Conservation (phyloP, 1,140 invertebrate species). For the Drosophila pseudoananassae region DNA sequence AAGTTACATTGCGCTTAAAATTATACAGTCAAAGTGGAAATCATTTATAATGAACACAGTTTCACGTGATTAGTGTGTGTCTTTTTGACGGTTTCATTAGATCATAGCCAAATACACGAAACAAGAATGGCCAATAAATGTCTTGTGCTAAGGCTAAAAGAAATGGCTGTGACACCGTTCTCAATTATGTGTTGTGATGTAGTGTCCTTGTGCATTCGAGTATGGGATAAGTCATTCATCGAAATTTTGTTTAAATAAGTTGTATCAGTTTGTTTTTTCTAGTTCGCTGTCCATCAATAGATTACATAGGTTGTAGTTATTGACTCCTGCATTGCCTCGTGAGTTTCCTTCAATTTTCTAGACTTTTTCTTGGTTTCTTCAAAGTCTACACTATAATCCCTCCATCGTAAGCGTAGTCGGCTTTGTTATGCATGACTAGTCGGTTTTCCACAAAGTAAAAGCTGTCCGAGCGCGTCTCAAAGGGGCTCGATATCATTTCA, state of each 20-base stretch:
- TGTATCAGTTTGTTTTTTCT: slow-evolving; percentile 58
- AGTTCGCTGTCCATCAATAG: slow-evolving; percentile 16
- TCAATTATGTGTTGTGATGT: slow-evolving; percentile 37
- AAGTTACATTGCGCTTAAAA: slow-evolving; percentile 78
- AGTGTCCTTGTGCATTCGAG: background rate
- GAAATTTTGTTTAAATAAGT: slow-evolving; percentile 41
- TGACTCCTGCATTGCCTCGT: slow-evolving; percentile 7
- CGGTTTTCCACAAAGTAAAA: slow-evolving; percentile 99
- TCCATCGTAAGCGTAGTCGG: slow-evolving; percentile 83
- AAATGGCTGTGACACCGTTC: slow-evolving; percentile 67
- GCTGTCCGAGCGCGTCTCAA: slow-evolving; percentile 98
- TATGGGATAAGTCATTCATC: slow-evolving; percentile 51
- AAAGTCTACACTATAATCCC: slow-evolving; percentile 70
- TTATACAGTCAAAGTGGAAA: slow-evolving; percentile 57
- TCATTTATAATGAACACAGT: slow-evolving; percentile 73
- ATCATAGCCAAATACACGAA: slow-evolving; percentile 69
- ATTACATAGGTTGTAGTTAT: slow-evolving; percentile 38
- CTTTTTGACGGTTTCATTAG: slow-evolving; percentile 14
- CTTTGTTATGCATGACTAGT: slow-evolving; percentile 99
- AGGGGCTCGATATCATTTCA: slow-evolving; percentile 98
- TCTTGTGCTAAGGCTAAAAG: slow-evolving; percentile 81
- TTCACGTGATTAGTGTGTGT: slow-evolving; percentile 63
- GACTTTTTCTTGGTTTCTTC: background rate
- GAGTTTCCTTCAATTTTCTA: slow-evolving; percentile 1
- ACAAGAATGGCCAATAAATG: slow-evolving; percentile 80